A percentile compares a stretch with the other conserved stretches of the same genome.
phyloP scores from a whole-genome alignment of 2,888 invertebrate species.

The Philereme transversata region DNA sequence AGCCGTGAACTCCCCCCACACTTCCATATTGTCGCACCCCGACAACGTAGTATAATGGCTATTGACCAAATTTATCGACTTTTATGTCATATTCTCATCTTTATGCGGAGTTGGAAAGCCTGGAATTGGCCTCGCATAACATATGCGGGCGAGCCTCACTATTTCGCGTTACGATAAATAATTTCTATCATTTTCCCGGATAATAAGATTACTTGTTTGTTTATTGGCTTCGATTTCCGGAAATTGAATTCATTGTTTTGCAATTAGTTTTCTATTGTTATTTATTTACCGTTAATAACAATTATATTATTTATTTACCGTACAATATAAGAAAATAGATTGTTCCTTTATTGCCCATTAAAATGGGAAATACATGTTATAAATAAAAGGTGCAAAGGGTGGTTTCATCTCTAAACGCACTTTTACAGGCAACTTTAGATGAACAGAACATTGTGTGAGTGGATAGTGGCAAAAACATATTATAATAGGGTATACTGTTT shows the following conservation, averaged over 20 bases:
- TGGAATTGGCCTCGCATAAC: constrained; percentile 64
- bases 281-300: too few species aligned
- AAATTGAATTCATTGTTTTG: constrained; percentile 9
- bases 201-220: constrained; percentile 50
- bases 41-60: constrained; percentile 79
- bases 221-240: constrained; percentile 41
- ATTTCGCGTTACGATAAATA: constrained; percentile 56
- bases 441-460: too few species aligned
- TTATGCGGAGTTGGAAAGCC: constrained; percentile 64
- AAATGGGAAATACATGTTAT: too few species aligned
- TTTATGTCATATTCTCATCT: constrained; percentile 79
- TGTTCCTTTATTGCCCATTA: too few species aligned
- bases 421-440: too few species aligned
- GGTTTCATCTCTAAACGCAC: too few species aligned
- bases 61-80: constrained; percentile 82
- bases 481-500: constrained; percentile 4
- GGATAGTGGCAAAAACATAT: too few species aligned
- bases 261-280: background rate
- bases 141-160: constrained; percentile 54
- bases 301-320: too few species aligned
- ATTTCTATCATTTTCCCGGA: constrained; percentile 55
- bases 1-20: constrained; percentile 70
- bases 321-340: too few species aligned
- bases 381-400: too few species aligned
- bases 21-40: constrained; percentile 81